Percentiles rank a stretch among this genome's conserved stretches.
These are phyloP conservation scores for Gymnopithys bicolor DNA, from an alignment of 2,797 vertebrate species.

Conservation along the genomic window DNA sequence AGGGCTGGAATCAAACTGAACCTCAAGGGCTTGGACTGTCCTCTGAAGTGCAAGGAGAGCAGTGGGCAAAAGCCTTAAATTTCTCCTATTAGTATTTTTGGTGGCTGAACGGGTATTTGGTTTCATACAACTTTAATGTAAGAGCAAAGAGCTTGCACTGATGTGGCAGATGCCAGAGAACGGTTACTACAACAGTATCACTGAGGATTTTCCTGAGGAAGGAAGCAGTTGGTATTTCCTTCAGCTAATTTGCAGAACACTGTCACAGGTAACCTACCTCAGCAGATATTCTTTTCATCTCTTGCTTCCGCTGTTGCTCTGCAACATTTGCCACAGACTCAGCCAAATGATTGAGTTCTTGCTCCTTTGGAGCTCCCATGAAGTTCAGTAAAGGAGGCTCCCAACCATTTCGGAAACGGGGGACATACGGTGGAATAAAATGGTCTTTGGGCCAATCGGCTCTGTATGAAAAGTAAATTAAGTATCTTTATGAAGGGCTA, in stretches of 20 bases:
- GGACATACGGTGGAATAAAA: slow-evolving; percentile 86
- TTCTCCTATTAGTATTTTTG: not conserved
- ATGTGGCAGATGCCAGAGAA: not conserved
- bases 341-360: slow-evolving; percentile 81
- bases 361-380: slow-evolving; percentile 76
- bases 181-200: accelerated
- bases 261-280: slow-evolving; percentile 74
- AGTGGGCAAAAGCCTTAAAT: not conserved
- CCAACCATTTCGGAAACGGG: slow-evolving; percentile 91
- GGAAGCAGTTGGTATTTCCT: not conserved
- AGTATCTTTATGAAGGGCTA: not conserved
- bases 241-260: accelerated
- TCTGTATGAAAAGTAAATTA: slow-evolving; percentile 67
- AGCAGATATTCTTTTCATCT: slow-evolving; percentile 66
- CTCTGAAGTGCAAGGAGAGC: not conserved
- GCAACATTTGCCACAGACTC: slow-evolving; percentile 79
- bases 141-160: not conserved
- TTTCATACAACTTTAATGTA: accelerated
- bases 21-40: not conserved
- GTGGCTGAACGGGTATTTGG: not conserved
- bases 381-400: slow-evolving; percentile 84
- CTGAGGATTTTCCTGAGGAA: not conserved
- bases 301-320: slow-evolving; percentile 83
- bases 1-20: not conserved
- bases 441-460: slow-evolving; percentile 94